Evolutionary conservation across 2,888 invertebrate genomes (phyloP), one percentile per base, ranked within the genome.

Genomic region (Apotomis betuletana): DNA sequence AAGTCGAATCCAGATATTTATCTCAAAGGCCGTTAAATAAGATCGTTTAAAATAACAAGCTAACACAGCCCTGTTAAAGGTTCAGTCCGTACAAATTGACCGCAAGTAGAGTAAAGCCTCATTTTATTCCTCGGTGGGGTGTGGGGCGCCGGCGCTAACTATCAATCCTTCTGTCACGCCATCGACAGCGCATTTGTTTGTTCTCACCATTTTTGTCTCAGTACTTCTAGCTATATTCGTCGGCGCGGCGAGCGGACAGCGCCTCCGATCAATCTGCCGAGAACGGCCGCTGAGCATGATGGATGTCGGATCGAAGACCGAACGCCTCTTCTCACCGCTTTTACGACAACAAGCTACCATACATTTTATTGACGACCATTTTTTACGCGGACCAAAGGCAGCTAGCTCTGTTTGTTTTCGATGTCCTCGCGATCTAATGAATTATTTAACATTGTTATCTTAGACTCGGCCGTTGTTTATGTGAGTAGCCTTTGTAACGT

Each of bases 151-250:
- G 72, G 74, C 76, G 80, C 84, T 77, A 80, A 89, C 91, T 87
- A 92, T 92, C 91, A 90, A 92, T 92, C 92, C 89, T 90, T 86
- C 87, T 90, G 92, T 90, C 91, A 88, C 82, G 81, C 81, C 84
- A 91, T 90, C 90, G 91, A 91, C 91, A 90, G 88, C 87, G 81
- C 91, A 92, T 92, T 92, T 92, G 91, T 92, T 92, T 92, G 90
- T 83, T 90, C 85, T 84, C 89, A 85, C 90, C 87, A 91, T 90
- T 91, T 90, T 90, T 91, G 92, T 91, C 91, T 90, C 86, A 84
- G 85, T 81, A 83, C 87, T 86, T 84, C 83, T 68, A 74, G 82
- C 82, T 85, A 83, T 86, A 85, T 88, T 85, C 86, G 81, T 77
- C 77, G 70, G 76, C 73, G 75, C 74, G 80, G 80, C 78, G 83